Evolutionary conservation across 64 coral and sea anemone genomes (phyloP).

Genomic region (Platygyra sinensis): DNA sequence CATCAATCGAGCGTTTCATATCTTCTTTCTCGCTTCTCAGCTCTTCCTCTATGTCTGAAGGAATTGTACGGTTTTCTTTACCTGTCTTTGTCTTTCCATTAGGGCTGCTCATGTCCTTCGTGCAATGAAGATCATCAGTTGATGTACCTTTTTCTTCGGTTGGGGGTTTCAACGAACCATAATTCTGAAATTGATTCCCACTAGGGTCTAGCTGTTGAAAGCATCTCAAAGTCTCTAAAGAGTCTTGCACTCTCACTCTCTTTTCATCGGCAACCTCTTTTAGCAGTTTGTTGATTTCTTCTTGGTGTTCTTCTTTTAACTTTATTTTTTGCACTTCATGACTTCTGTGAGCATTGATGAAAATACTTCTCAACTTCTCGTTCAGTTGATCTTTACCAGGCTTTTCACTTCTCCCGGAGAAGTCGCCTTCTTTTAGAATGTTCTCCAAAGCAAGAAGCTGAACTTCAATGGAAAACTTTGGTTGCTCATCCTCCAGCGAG

Average conservation of each 20-base stretch:
- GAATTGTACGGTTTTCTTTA: neutral
- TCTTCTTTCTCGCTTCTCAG: constrained; percentile 55
- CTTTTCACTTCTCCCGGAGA: neutral
- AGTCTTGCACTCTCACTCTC: constrained; percentile 23
- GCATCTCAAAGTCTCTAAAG: neutral
- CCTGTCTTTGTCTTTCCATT: neutral
- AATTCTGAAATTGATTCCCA: neutral
- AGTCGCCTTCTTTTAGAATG: neutral
- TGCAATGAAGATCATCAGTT: neutral
- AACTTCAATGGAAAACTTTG: neutral
- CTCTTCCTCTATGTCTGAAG: constrained; percentile 10
- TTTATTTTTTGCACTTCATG: constrained; percentile 65
- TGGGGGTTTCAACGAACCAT: neutral
- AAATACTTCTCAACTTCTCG: constrained; percentile 32
- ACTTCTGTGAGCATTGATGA: constrained; percentile 34
- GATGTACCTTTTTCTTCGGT: neutral
- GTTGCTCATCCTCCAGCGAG: neutral
- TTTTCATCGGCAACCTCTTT: constrained; percentile 64
- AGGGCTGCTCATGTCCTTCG: neutral
- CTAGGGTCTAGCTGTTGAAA: neutral
- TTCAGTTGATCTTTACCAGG: neutral
- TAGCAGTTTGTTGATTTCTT: constrained; percentile 45
- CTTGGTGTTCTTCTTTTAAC: constrained; percentile 30
- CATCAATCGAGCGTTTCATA: constrained; percentile 38
- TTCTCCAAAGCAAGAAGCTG: constrained; percentile 61